These are phyloP conservation scores for Harpalus rufipes DNA, from an alignment of 2,888 invertebrate species.

Conservation along the genomic window DNA sequence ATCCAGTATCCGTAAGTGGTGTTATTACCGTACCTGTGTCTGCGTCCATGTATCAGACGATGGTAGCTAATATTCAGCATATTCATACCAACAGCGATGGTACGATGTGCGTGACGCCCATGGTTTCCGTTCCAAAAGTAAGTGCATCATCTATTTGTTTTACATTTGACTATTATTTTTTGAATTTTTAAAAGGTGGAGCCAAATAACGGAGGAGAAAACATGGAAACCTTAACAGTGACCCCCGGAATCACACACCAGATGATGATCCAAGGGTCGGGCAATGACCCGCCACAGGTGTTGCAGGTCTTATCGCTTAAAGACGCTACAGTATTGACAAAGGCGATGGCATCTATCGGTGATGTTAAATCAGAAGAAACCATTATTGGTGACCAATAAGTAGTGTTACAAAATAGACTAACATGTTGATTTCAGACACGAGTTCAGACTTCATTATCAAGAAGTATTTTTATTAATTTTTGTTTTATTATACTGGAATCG, in stretches of 20 bases:
- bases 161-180: neutral
- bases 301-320: constrained; percentile 91
- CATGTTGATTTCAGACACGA: neutral
- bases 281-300: constrained; percentile 86
- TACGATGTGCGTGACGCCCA: constrained; percentile 90
- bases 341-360: constrained; percentile 86
- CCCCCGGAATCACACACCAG: constrained; percentile 87
- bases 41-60: constrained; percentile 97
- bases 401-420: neutral
- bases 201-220: constrained; percentile 85
- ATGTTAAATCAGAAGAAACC: constrained; percentile 86
- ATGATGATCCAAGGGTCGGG: constrained; percentile 88
- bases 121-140: constrained; percentile 86
- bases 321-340: constrained; percentile 90
- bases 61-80: constrained; percentile 93
- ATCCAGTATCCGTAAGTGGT: constrained; percentile 92
- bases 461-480: constrained; percentile 14
- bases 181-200: constrained; percentile 82
- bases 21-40: constrained; percentile 97
- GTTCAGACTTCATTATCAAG: neutral
- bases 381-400: constrained; percentile 77
- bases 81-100: constrained; percentile 87
- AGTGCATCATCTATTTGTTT: neutral
- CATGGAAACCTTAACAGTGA: constrained; percentile 87
- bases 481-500: constrained; percentile 49